These are phyloP conservation scores for Malaclemys terrapin DNA, from an alignment of 2,113 vertebrate species.

Conservation along the genomic window DNA sequence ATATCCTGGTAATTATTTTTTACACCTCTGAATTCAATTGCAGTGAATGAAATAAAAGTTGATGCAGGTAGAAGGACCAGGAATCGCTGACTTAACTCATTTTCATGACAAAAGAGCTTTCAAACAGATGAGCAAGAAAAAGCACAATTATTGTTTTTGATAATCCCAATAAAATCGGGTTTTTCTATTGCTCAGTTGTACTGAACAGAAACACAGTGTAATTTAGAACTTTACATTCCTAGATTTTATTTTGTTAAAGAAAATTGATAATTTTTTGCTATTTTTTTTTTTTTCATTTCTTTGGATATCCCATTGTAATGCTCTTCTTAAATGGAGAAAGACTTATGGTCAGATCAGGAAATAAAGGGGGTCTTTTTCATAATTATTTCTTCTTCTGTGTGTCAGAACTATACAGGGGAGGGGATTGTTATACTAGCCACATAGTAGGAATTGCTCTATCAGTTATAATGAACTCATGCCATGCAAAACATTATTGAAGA, in stretches of 20 bases:
- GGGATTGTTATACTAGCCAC: background rate
- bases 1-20: slow-evolving; percentile 11
- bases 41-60: background rate
- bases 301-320: background rate
- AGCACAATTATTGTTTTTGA: background rate
- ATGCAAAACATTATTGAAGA: background rate
- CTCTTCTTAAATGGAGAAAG: background rate
- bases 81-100: background rate
- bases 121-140: background rate
- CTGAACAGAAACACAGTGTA: background rate
- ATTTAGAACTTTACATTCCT: background rate
- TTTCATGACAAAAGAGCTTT: background rate
- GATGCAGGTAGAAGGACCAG: background rate
- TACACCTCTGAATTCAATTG: slow-evolving; percentile 2
- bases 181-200: background rate
- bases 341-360: background rate
- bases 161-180: background rate
- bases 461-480: background rate
- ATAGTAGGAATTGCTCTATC: background rate
- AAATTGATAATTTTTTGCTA: background rate
- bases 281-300: background rate
- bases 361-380: background rate
- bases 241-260: background rate
- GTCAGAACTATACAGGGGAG: background rate
- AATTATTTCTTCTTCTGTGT: background rate